Evolutionary conservation across 2,797 vertebrate species (phyloP).

Genomic region (Otolemur crassicaudatus): DNA sequence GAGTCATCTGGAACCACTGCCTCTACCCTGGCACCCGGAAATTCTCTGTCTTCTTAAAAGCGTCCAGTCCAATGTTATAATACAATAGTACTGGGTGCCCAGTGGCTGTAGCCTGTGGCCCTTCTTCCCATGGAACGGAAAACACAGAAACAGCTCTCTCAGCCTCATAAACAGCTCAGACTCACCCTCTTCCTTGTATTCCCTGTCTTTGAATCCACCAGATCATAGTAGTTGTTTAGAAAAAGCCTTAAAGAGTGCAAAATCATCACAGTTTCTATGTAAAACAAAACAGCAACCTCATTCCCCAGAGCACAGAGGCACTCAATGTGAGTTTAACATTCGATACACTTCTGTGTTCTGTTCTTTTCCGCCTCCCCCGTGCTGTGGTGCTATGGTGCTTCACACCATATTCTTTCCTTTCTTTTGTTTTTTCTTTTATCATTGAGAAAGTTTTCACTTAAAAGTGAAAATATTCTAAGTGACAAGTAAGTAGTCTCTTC

Average conservation of each 20-base stretch:
- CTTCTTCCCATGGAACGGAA: not conserved
- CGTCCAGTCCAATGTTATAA: not conserved
- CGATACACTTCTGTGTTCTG: not conserved
- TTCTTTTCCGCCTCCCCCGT: conserved; percentile 24
- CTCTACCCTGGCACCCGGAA: not conserved
- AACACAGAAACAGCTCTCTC: not conserved
- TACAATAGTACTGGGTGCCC: not conserved
- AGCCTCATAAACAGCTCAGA: not conserved
- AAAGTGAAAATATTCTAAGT: conserved; percentile 81
- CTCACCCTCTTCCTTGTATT: not conserved
- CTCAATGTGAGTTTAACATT: conserved; percentile 25
- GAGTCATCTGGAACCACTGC: not conserved
- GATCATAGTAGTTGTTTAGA: conserved; percentile 33
- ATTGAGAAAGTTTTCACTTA: conserved; percentile 63
- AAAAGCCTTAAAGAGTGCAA: conserved; percentile 44
- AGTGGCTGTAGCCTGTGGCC: not conserved
- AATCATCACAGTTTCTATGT: not conserved
- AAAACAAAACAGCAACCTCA: conserved; percentile 69
- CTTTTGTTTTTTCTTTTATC: not conserved
- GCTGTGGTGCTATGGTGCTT: not conserved
- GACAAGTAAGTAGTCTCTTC: conserved; percentile 80
- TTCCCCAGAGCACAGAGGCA: not conserved
- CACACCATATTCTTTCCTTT: conserved; percentile 37
- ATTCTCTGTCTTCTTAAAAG: not conserved
- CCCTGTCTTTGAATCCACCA: conserved; percentile 22